Base-by-base conservation (phyloP, 2,888 invertebrate genomes). In the Teleiodes luculella region DNA sequence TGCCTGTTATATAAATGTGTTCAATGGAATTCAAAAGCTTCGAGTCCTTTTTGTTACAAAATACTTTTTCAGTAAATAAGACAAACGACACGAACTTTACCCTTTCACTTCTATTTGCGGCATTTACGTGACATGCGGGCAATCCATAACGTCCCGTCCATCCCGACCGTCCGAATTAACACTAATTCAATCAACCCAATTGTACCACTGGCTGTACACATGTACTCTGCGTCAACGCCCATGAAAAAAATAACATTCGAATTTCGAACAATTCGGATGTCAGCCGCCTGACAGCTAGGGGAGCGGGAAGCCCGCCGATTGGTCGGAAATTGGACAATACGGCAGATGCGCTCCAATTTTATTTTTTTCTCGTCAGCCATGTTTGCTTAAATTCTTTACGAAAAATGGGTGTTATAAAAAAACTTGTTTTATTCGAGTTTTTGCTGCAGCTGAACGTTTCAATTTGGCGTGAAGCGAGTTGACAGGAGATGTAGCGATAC, bases 111-210 rank as follows among this genome's bases (percentile, higher is more conserved):
- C 24, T 24, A 24, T 24, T 24, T 24, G 24, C 24, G 24, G 24
- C 24, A 24, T 24, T n/a, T 24, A 24, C 24, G 24, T 24, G 49
- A 37, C 49, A 37, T 88, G 80, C 87, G 87, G 88, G 83, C 68
- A 71, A 85, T 83, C 83, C 80, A 85, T 86, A 81, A 86, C 73
- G 75, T 72, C 72, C 68, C 28, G 20, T 36, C 37, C 49, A 14
- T 36, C 28, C 49, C 49, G 14, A 37, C 66, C 71, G 67, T 64
- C 70, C 71, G 74, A 84, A 86, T 86, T 84, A 82, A 78, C 75
- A 72, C 71, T 86, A 86, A 88, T 89, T 87, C 86, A 87, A 88
- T 87, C 85, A 87, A 76, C 78, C 80, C 84, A 85, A 86, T 86
- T 88, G 87, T 87, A 77, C 33, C 35, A 72, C 80, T 76, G 79